phyloP scores from a whole-genome alignment of 2,888 invertebrate genomes.

The Volucella zonaria region DNA sequence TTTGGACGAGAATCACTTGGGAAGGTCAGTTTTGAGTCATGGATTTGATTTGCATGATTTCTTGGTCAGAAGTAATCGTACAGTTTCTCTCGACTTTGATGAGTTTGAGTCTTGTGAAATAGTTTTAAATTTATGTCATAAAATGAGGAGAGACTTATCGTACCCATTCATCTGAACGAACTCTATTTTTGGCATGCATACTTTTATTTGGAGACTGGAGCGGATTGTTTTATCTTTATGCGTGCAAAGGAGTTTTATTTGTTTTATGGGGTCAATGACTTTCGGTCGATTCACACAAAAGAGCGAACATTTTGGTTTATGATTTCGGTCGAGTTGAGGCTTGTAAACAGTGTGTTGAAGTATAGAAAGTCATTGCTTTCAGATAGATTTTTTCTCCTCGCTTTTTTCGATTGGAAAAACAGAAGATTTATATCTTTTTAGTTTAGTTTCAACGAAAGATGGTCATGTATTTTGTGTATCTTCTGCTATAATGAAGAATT shows the following conservation, averaged over 20 bases:
- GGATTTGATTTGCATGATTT: too few relatives aligned
- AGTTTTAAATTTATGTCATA: background rate
- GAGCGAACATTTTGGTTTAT: slow-evolving; percentile 4
- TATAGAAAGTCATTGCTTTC: background rate
- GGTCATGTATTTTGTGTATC: too few relatives aligned
- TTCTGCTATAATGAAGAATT: too few relatives aligned
- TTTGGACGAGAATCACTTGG: too few relatives aligned
- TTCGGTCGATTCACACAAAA: background rate
- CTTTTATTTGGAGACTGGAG: slow-evolving; percentile 7
- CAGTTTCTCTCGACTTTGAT: background rate
- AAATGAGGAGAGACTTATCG: background rate
- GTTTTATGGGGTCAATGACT: slow-evolving; percentile 11
- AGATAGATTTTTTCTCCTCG: background rate
- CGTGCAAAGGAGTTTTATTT: background rate
- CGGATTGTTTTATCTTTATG: slow-evolving; percentile 1
- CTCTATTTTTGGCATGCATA: background rate
- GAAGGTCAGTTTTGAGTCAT: too few relatives aligned
- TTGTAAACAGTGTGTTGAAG: background rate
- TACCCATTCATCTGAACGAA: background rate
- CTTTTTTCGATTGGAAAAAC: too few relatives aligned
- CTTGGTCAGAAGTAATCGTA: slow-evolving; percentile 3
- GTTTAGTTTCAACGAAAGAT: too few relatives aligned
- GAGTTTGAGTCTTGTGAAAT: background rate
- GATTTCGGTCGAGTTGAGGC: background rate
- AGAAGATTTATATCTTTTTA: too few relatives aligned